Percentiles rank a stretch among this genome's conserved stretches.
Conservation (phyloP, 2,113 vertebrate species). For the Toxotes jaculatrix region DNA sequence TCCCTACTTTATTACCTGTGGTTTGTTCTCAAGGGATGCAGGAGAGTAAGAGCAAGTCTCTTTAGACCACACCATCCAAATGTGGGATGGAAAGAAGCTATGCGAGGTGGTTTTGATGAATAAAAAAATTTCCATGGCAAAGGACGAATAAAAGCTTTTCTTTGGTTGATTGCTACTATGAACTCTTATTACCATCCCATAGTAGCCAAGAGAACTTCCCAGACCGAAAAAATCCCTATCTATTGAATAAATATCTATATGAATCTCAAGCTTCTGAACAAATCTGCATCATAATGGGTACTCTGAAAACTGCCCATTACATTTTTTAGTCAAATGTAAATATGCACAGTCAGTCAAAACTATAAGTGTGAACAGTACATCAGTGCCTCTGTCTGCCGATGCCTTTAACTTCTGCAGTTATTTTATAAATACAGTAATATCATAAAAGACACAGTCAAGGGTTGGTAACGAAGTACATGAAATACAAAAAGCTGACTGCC, state of each 20-base stretch:
- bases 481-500: slow-evolving; percentile 13
- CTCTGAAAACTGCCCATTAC: not conserved
- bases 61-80: slow-evolving; percentile 51
- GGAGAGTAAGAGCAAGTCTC: slow-evolving; percentile 27
- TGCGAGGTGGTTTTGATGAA: slow-evolving; percentile 26
- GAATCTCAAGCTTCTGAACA: slow-evolving; percentile 11
- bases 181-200: slow-evolving; percentile 48
- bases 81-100: slow-evolving; percentile 43
- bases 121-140: slow-evolving; percentile 23
- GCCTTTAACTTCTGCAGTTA: not conserved
- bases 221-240: not conserved
- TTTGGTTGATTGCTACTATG: slow-evolving; percentile 45
- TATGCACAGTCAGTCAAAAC: not conserved
- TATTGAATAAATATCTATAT: slow-evolving; percentile 20
- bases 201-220: slow-evolving; percentile 16
- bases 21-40: slow-evolving; percentile 53
- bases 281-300: slow-evolving; percentile 18
- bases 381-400: not conserved
- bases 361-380: not conserved
- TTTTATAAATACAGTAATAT: slow-evolving; percentile 3
- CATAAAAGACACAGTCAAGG: not conserved
- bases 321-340: not conserved
- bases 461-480: slow-evolving; percentile 18
- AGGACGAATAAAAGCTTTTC: slow-evolving; percentile 36
- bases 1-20: slow-evolving; percentile 49